Conservation (phyloP, 2,113 vertebrate genomes). For the Otolemur garnettii region DNA sequence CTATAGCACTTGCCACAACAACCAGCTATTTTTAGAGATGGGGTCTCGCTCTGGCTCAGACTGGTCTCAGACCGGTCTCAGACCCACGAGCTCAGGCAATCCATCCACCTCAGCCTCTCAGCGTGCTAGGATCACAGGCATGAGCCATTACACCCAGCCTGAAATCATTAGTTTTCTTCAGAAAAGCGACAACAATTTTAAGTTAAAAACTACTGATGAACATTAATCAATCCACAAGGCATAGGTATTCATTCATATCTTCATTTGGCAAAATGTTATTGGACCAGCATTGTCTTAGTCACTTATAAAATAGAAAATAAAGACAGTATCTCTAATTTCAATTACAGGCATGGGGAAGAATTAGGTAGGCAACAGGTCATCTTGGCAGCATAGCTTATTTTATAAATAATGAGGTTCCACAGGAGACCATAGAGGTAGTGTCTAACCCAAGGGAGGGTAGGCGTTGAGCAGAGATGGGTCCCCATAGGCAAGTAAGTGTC, state of each 20-base stretch:
- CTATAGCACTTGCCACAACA: no score
- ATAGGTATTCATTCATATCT: background rate
- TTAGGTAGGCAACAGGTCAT: background rate
- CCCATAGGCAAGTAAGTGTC: background rate
- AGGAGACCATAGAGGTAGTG: background rate
- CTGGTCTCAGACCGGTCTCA: no score
- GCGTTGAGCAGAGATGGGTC: background rate
- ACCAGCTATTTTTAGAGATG: no score
- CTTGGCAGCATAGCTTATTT: background rate
- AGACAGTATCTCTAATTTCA: background rate
- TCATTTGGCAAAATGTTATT: constrained; percentile 2
- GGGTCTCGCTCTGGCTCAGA: no score
- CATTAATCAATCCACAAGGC: background rate
- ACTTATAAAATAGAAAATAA: background rate
- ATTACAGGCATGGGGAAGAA: background rate
- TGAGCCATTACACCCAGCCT: no score
- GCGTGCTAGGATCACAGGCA: no score
- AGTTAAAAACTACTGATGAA: constrained; percentile 1
- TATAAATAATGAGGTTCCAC: background rate
- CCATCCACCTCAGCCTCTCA: no score
- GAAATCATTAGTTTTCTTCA: background rate
- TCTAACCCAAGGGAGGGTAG: background rate
- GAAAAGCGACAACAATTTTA: background rate
- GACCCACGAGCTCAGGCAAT: no score
- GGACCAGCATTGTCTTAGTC: background rate